Percentiles rank a stretch among this genome's conserved stretches.
phyloP scores from a whole-genome alignment of 2,888 invertebrate species.

The Tupiocoris notatus region DNA sequence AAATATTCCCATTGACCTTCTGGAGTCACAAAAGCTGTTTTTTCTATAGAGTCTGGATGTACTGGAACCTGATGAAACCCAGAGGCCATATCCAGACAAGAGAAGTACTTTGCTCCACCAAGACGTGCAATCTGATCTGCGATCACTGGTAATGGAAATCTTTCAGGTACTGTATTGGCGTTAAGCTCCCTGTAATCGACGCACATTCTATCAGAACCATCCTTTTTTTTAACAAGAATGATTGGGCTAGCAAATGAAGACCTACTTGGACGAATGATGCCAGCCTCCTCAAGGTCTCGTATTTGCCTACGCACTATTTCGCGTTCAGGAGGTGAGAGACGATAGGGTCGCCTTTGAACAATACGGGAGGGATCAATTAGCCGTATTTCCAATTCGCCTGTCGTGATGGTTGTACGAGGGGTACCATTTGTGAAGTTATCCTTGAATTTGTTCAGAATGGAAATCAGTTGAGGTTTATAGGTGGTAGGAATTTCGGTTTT shows the following conservation, averaged over 20 bases:
- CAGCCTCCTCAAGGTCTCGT: neutral
- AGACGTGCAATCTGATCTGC: conserved; percentile 44
- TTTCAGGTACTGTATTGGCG: no score
- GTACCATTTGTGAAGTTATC: neutral
- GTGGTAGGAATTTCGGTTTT: no score
- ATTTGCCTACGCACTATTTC: neutral
- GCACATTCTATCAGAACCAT: conserved; percentile 48
- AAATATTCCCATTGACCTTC: conserved; percentile 18
- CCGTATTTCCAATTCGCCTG: neutral
- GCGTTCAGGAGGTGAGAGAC: neutral
- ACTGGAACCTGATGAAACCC: conserved; percentile 9
- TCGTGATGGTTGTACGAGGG: neutral
- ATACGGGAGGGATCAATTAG: neutral
- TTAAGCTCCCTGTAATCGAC: conserved; percentile 50
- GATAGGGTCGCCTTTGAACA: conserved; percentile 8
- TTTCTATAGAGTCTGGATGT: conserved; percentile 8
- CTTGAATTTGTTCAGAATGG: neutral
- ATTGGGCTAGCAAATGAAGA: conserved; percentile 51
- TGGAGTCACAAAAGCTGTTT: no score
- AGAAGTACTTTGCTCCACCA: conserved; percentile 51
- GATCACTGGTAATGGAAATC: conserved; percentile 46
- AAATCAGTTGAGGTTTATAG: no score
- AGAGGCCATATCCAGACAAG: conserved; percentile 46
- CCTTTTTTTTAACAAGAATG: conserved; percentile 50
- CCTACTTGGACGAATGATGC: conserved; percentile 17